Conservation (phyloP, 2,113 vertebrate genomes). For the Tachysurus vachellii region DNA sequence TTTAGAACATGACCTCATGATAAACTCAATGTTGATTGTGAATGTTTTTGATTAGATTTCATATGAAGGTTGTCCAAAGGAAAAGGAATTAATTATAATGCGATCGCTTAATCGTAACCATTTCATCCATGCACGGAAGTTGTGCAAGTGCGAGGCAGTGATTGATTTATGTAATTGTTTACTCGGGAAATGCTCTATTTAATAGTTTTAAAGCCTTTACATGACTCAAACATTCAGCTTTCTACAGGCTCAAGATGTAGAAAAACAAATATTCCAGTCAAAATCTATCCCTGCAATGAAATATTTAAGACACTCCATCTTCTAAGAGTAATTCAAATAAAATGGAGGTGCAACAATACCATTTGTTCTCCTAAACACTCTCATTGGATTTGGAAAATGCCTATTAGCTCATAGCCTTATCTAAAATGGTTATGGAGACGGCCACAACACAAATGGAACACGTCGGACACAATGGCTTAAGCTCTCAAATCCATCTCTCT, state of each 20-base stretch:
- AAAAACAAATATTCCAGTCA: constrained; percentile 8
- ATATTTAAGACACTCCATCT: constrained; percentile 22
- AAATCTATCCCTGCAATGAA: constrained; percentile 11
- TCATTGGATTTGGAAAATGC: constrained; percentile 37
- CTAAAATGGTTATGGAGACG: constrained; percentile 45
- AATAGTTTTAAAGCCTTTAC: neutral
- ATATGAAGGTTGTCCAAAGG: neutral
- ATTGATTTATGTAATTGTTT: neutral
- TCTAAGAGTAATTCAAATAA: constrained; percentile 28
- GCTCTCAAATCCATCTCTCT: constrained; percentile 47
- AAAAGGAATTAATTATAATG: neutral
- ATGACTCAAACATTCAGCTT: neutral
- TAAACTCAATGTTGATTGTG: neutral
- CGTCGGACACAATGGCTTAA: constrained; percentile 40
- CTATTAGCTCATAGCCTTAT: constrained; percentile 43
- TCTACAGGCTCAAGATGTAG: neutral
- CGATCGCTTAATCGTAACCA: neutral
- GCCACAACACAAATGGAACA: constrained; percentile 31
- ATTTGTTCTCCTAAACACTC: constrained; percentile 34
- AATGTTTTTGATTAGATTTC: neutral
- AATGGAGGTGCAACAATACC: constrained; percentile 24
- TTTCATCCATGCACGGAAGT: neutral
- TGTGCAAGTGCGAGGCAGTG: neutral
- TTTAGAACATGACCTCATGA: neutral
- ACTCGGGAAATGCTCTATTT: constrained; percentile 5